A percentile compares a stretch with the other conserved stretches of the same genome.
phyloP scores from a whole-genome alignment of 1,140 invertebrate species.

The Bombus sylvicola region DNA sequence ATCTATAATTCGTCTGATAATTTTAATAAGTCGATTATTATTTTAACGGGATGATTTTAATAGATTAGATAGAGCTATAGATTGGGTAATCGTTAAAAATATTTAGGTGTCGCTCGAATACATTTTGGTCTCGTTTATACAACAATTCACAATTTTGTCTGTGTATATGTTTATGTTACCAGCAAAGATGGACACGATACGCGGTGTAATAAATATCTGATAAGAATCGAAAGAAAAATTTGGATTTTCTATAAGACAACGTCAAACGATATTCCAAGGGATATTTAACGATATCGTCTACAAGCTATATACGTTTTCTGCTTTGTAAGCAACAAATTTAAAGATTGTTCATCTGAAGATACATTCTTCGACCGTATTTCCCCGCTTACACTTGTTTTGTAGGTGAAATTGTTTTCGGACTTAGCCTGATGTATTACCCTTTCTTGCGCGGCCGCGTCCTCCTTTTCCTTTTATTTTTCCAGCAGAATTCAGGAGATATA shows the following conservation, averaged over 20 bases:
- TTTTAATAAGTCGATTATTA: neutral
- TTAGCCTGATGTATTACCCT: slow-evolving; percentile 36
- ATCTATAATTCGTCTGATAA: neutral
- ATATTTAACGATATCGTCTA: no score
- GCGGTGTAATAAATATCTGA: no score
- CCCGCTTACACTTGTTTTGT: neutral
- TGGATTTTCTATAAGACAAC: no score
- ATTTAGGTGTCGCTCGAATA: neutral
- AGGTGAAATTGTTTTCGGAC: slow-evolving; percentile 42
- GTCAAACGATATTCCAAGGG: neutral
- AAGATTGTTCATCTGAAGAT: neutral
- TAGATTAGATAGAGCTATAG: no score
- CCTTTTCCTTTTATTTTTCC: slow-evolving; percentile 6
- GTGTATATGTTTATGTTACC: no score
- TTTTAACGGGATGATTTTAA: no score
- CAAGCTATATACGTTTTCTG: neutral
- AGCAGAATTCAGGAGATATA: slow-evolving; percentile 28
- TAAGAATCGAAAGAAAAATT: no score
- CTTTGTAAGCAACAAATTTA: neutral
- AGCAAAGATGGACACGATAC: no score
- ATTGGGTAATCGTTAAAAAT: neutral
- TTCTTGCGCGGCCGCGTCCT: neutral
- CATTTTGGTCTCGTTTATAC: neutral
- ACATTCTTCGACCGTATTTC: neutral
- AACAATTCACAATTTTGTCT: neutral